phyloP scores from a whole-genome alignment of 2,113 vertebrate genomes.

The Xiphorhynchus elegans region DNA sequence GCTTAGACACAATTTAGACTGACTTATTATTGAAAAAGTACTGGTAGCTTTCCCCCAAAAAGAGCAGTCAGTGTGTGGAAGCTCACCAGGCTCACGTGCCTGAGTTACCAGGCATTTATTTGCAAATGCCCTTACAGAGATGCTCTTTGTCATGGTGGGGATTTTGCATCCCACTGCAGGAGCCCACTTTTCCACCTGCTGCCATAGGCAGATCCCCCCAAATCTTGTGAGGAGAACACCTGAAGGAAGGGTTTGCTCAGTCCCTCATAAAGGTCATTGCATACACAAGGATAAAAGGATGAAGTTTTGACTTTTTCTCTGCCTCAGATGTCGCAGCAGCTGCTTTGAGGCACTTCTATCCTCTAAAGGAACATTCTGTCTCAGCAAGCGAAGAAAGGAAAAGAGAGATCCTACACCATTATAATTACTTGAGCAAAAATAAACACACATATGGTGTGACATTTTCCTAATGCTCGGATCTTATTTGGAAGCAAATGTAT shows the following conservation, averaged over 20 bases:
- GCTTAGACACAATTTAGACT: neutral
- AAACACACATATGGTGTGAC: conserved; percentile 72
- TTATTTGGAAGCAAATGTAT: conserved; percentile 67
- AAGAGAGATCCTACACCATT: conserved; percentile 55
- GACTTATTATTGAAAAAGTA: neutral
- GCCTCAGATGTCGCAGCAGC: conserved; percentile 57
- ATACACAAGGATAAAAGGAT: neutral
- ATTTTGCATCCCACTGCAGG: neutral
- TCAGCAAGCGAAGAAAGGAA: conserved; percentile 50
- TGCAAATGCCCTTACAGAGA: neutral
- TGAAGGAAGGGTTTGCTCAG: neutral
- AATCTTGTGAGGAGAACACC: neutral
- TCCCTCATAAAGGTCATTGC: neutral
- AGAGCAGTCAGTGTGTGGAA: neutral
- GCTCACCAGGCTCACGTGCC: rapidly evolving
- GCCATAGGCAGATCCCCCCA: neutral
- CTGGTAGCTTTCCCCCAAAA: neutral
- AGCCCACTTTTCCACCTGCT: neutral
- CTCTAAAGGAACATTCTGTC: conserved; percentile 68
- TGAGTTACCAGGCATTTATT: neutral
- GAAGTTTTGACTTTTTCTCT: conserved; percentile 25
- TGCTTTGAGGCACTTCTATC: conserved; percentile 59
- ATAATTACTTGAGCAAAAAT: conserved; percentile 71
- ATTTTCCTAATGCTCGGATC: conserved; percentile 67
- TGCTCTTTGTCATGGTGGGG: neutral